Evolutionary conservation across 2,888 invertebrate genomes (phyloP), one percentile per base, ranked within the genome.

Genomic region (Epinotia nisella): DNA sequence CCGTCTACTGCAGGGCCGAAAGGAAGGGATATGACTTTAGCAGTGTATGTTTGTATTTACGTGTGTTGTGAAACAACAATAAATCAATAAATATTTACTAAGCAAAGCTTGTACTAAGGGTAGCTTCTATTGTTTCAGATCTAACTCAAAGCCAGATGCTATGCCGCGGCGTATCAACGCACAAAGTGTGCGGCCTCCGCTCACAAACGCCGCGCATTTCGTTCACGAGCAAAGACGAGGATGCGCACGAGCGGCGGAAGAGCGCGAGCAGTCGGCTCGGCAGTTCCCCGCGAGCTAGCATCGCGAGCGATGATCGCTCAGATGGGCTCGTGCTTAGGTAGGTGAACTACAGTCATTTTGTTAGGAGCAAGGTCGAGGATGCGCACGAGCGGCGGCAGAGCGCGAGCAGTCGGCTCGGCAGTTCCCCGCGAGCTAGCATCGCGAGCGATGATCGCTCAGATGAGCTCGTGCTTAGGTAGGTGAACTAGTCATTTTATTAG

Each of bases 191-290:
- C 74, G 92, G 94, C 0, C 83, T 93, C 0, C 88, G 93, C 10
- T 89, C 90, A 10, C 90, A 92, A 75, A 87, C 93, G 10, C 94
- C 94, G 0, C 88, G 94, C 0, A 88, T 94, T 70, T 94, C 94
- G 0, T 91, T 94, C 83, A 88, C 91, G 65, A 87, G 81, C 76
- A 92, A 93, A 69, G 93, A 92, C 0, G 91, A 90, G 71, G 92
- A 90, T 0, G 76, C 80, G 11, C 87, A 89, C 55, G 94, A 93
- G 66, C 82, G 94, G 39, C 84, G 94, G 61, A 92, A 93, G 75
- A 93, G 92, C 0, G 92, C 94, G 55, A 92, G 91, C 81, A 92
- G 92, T 72, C 83, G 93, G 1, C 89, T 93, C 1, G 91, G 93
- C 3, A 89, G 84, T 78, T 93, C 94, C 0, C 94, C 94, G 0